These are phyloP conservation scores for Bos javanicus DNA, from an alignment of 2,113 vertebrate species.

Conservation along the genomic window DNA sequence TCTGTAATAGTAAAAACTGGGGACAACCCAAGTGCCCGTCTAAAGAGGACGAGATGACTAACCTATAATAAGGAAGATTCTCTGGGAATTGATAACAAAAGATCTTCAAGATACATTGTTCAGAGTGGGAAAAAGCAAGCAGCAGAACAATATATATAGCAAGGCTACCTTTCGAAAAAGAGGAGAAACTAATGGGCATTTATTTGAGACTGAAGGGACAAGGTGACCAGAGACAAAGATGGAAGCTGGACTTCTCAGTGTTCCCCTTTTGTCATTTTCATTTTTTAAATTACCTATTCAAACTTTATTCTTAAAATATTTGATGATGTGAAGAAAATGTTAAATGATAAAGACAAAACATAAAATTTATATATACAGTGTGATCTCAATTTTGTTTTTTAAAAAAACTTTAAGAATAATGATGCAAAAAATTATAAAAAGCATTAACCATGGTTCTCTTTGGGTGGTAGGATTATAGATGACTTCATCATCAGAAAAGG, in stretches of 20 bases:
- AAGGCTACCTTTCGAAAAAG: not conserved
- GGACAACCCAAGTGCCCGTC: not conserved
- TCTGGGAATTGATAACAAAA: not conserved
- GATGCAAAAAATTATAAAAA: not conserved
- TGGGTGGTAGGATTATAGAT: not conserved
- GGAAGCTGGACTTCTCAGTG: not conserved
- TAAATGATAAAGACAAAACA: constrained; percentile 6
- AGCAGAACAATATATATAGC: not conserved
- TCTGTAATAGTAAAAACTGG: not conserved
- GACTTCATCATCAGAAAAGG: not conserved
- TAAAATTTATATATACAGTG: not conserved
- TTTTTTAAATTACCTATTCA: constrained; percentile 3
- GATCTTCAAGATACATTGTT: not conserved
- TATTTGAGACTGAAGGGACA: not conserved
- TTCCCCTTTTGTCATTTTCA: not conserved
- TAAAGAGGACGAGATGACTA: not conserved
- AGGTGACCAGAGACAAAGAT: not conserved
- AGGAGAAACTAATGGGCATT: not conserved
- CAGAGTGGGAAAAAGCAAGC: not conserved
- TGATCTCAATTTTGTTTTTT: not conserved
- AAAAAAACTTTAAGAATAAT: not conserved
- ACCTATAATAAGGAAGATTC: not conserved
- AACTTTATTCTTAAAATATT: not conserved
- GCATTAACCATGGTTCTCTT: not conserved
- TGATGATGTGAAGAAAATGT: not conserved